Evolutionary conservation across 2,888 invertebrate species (phyloP), one percentile per base, ranked within the genome.

Genomic region (Aplocera efformata): DNA sequence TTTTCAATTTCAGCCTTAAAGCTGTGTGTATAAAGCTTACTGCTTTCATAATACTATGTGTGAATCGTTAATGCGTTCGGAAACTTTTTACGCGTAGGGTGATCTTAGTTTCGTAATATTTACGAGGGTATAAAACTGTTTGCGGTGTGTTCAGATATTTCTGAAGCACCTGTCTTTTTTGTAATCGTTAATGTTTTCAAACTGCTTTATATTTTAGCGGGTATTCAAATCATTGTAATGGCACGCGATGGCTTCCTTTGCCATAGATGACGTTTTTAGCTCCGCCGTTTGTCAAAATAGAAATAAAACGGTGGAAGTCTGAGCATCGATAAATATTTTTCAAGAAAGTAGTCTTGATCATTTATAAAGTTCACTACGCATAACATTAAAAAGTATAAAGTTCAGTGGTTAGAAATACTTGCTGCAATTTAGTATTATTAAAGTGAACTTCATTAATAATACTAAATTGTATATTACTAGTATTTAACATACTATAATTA

Each of bases 71-170:
- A 36, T 44, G 36, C 48, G 22, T 49, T 27, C 25, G 39, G 36
- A 49, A 46, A 34, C 51, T 56, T 51, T 53, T 42, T 54, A 55
- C 38, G 31, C 31, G 42, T 38, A 41, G 53, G 48, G 49, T 67
- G 64, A 68, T 69, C 72, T 68, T 63, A 62, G 68, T 72, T 68
- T 69, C 60, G 65, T 75, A 72, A 70, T 81, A 82, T 85, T 86
- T 85, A 86, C 74, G 66, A 39, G 51, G 76, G 72, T 75, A 84
- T 88, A 86, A 86, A 85, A 84, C 71, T 79, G 86, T 83, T 77
- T 78, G 84, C 79, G 85, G 85, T 71, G 62, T 70, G 34, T 42
- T 72, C 63, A 64, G 59, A 65, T 71, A 67, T 60, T 72, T 72
- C 71, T 72, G 58, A 72, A 75, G 79, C 80, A 79, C 79, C 80